Evolutionary conservation across 2,113 vertebrate species (phyloP), one percentile per base, ranked within the genome.

Genomic region (Toxotes jaculatrix): DNA sequence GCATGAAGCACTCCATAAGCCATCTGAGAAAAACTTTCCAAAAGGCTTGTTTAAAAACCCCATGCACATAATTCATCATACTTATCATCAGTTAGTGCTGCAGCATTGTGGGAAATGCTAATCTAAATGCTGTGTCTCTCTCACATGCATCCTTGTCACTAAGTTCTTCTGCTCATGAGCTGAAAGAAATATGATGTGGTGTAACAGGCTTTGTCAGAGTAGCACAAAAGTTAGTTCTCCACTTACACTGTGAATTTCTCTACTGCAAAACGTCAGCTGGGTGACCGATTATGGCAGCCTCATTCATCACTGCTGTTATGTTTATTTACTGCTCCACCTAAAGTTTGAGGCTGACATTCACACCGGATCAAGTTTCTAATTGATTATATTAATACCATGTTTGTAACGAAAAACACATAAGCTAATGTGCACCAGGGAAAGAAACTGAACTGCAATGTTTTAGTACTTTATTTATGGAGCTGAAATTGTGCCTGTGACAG

Each of bases 61-160:
- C 23, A 27, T 43, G 53, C 71, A 68, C 85, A 85, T 85, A 87
- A 89, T 91, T 90, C 73, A 93, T 93, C 89, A 86, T 85, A 87
- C 83, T 91, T 89, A 89, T 73, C 77, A 89, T 57, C 82, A 77
- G 45, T 89, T 90, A 83, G 82, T 80, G 88, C 68, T 73, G 82
- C 78, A 82, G 62, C 77, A 82, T 72, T 81, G 51, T 49, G 63
- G 82, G 77, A 74, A 47, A 51, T 56, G 57, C 56, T 85, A 40
- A 88, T 92, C 80, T 85, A 64, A 81, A 77, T 70, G 51, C 71
- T 51, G 75, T 47, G 49, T 79, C 23, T 60, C 59, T 27, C 69
- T 40, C 56, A 21, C 55, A 36, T 5, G 17, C 63, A 77, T 45
- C 42, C 69, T 51, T 77, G 32, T 57, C 79, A 36, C 34, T 32